Base-by-base conservation (phyloP, 2,888 invertebrate species). In the Ormyrus rosae region DNA sequence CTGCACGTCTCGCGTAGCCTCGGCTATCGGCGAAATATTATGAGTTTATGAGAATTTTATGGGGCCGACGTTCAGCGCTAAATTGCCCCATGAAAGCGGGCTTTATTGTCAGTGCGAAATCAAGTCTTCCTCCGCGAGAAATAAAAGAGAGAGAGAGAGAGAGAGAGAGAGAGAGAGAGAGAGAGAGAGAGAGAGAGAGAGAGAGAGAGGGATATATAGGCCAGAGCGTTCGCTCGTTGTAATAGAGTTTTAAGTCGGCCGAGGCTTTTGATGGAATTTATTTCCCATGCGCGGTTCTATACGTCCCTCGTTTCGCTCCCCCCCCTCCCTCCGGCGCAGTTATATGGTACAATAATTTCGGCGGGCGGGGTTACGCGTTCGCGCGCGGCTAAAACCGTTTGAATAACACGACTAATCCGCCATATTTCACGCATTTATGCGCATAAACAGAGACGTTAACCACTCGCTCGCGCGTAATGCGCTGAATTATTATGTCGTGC, bases 1-100 rank as follows among this genome's bases (percentile, higher is more conserved):
- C 34, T 2, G 2, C 34, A 3, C 34, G 34, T 34, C n/a, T 34
- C 34, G 3, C 34, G 34, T 2, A 34, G 11, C 58, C 34, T 34
- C 58, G 55, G 77, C 60, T 73, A 78, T 78, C 61, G 70, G 58
- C 70, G 34, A 73, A 77, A 77, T 81, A 81, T 81, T 73, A 77
- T 69, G 74, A 81, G 78, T 78, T 81, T 74, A 78, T 74, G 81
- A 81, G 70, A 70, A 74, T 81, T 81, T 81, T 81, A 81, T 70
- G 73, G 69, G 10, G 50, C 13, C 60, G 58, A 45, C 70, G 65
- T 73, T 78, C 67, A 61, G 67, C 11, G 51, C 80, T 77, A 77
- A 81, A 77, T 73, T 72, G 68, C 51, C 48, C 72, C 67, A 80
- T 75, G 70, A 75, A 75, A 74, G 70, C 50, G 53, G 34, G 53